phyloP scores from a whole-genome alignment of 2,797 vertebrate species.

The Epinephelus awoara region DNA sequence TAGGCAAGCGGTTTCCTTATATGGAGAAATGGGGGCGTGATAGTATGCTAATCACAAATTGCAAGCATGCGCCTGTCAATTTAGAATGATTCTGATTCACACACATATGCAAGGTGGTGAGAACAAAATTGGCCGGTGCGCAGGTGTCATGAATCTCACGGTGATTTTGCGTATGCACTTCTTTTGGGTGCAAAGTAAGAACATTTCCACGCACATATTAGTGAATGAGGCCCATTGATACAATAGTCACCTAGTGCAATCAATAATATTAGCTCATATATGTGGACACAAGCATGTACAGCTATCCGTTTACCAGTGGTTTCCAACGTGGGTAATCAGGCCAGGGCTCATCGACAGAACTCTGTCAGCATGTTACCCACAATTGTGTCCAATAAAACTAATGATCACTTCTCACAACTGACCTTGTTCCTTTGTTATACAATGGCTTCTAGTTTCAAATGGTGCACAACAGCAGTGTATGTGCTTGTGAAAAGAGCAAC shows the following conservation, averaged over 20 bases:
- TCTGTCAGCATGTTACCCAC: background rate
- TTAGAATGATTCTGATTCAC: too few relatives aligned
- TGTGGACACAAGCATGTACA: background rate
- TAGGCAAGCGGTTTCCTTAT: too few relatives aligned
- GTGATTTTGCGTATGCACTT: too few relatives aligned
- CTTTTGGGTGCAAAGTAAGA: too few relatives aligned
- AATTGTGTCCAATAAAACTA: background rate
- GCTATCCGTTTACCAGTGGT: slow-evolving; percentile 5
- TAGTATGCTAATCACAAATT: too few relatives aligned
- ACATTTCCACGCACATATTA: too few relatives aligned
- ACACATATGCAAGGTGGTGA: too few relatives aligned
- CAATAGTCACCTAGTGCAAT: background rate
- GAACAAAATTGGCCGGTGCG: too few relatives aligned
- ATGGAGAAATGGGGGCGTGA: too few relatives aligned
- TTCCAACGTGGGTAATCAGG: background rate
- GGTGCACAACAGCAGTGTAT: background rate
- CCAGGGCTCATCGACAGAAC: slow-evolving; percentile 14
- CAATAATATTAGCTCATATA: background rate
- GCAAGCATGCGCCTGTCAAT: too few relatives aligned
- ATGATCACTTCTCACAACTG: background rate
- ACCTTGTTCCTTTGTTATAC: background rate
- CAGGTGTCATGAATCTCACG: too few relatives aligned
- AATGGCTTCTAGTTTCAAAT: background rate
- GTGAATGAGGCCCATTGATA: background rate
- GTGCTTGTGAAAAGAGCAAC: background rate